Evolutionary conservation across 2,888 invertebrate species (phyloP), one percentile per base, ranked within the genome.

Genomic region (Globia sparganii): DNA sequence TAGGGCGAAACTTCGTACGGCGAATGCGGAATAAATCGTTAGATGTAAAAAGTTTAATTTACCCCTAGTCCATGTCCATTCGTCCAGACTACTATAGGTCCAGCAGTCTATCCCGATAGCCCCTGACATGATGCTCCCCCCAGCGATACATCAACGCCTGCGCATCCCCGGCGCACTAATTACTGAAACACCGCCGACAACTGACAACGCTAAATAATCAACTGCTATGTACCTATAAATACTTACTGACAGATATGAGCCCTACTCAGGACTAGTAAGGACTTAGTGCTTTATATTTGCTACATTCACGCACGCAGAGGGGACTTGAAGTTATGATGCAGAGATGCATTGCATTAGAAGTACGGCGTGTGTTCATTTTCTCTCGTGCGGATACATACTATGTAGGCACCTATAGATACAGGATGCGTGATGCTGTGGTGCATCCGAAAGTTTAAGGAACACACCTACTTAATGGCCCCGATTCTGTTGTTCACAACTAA

Each of bases 141-240:
- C 61, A 75, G 70, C 79, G 65, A 88, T 86, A 77, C 70, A 88
- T 84, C 88, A 88, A 64, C 83, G 78, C 83, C 86, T 75, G 80
- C 87, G 85, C 81, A 80, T 81, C 85, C 82, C 84, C 69, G 76
- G 83, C 71, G 82, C 80, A 86, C 83, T 88, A 88, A 88, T 87
- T 87, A 87, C 81, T 74, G 76, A 59, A 77, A 72, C 82, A 80
- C 61, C 70, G 49, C 67, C 75, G 64, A 65, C 67, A 40, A 56
- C 53, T 64, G 79, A 77, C 66, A 34, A 34, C 43, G 34, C 81
- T 71, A 70, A 70, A 70, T 81, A 85, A 62, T 58, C 28, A 64
- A 84, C 58, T 80, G 78, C 31, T 64, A n/a, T 59, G 58, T 56
- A 9, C 53, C 37, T 68, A 58, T 78, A 40, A 46, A 68, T 67